Evolutionary conservation across 2,113 vertebrate genomes (phyloP).

Genomic region (Carlito syrichta): DNA sequence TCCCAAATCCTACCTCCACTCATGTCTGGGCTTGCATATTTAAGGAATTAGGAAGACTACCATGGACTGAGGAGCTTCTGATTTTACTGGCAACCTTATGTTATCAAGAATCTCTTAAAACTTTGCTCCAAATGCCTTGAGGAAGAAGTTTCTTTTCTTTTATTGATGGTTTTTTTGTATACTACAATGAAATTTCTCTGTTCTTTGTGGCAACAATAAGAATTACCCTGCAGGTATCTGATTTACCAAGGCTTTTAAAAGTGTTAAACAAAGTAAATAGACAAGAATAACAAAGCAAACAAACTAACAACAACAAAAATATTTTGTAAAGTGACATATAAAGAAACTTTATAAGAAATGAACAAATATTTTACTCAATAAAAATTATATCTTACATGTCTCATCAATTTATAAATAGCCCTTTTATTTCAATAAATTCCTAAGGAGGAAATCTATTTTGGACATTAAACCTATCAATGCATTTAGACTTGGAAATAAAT

Average conservation of each 20-base stretch:
- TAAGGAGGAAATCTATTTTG: background rate
- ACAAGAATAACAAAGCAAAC: background rate
- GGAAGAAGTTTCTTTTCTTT: background rate
- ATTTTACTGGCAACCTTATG: background rate
- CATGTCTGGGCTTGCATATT: background rate
- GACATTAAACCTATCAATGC: background rate
- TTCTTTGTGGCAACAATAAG: background rate
- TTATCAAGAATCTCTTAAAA: background rate
- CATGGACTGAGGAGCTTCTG: background rate
- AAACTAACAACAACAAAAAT: background rate
- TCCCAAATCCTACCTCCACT: background rate
- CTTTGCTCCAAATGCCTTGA: background rate
- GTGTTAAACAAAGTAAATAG: background rate
- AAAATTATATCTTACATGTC: background rate
- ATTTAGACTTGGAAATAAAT: background rate
- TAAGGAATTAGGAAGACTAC: background rate
- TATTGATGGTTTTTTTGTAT: background rate
- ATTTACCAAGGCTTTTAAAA: background rate
- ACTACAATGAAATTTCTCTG: conserved; percentile 34
- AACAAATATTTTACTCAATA: background rate
- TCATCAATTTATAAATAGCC: background rate
- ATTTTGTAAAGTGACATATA: background rate
- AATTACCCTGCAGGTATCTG: background rate
- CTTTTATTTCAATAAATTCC: background rate
- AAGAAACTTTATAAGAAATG: background rate